Evolutionary conservation across 1,140 invertebrate species (phyloP), one percentile per base, ranked within the genome.

Genomic region (Brachionus rubens): DNA sequence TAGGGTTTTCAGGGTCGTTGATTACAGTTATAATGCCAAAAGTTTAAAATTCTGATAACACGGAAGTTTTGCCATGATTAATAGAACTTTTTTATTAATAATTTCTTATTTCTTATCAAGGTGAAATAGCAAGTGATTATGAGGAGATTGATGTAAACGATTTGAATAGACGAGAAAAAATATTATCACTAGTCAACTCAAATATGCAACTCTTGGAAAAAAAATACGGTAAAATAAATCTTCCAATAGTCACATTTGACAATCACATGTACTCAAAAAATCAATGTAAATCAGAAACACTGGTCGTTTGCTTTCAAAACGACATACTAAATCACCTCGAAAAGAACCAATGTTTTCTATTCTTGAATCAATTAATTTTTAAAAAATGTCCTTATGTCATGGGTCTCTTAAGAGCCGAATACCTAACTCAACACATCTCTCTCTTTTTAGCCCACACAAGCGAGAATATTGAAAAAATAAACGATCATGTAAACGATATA

Each of bases 131-230:
- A 2, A 40, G 19, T 5, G 30, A 59, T 19, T 14, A 14, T 46
- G 30, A 24, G 12, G 19, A 4, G 2, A 26, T 65, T 46, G 19
- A 65, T 36, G 10, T 10, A 2, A 54, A 54, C n/a, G 50, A 54
- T 54, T 54, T 65, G 36, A 36, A 65, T 10, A 65, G 43, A 43
- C 41, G 59, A 65, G 59, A 65, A n/a, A n/a, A 12, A 12, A 65
- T 65, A 6, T 5, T 28, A 6, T 16, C 1, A 24, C 36, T 65
- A 14, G 59, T 65, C 4, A 16, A 43, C 10, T 43, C 59, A 43
- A 65, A 43, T 43, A 65, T 30, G 30, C 3, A 19, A 24, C 6
- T 43, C 24, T 26, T 65, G 12, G 59, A 65, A 65, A 21, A 19
- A 24, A 65, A 41, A 65, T 65, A 43, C 19, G 40, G 59, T 6